Conservation (phyloP, 2,797 vertebrate species). For the Picus viridis region DNA sequence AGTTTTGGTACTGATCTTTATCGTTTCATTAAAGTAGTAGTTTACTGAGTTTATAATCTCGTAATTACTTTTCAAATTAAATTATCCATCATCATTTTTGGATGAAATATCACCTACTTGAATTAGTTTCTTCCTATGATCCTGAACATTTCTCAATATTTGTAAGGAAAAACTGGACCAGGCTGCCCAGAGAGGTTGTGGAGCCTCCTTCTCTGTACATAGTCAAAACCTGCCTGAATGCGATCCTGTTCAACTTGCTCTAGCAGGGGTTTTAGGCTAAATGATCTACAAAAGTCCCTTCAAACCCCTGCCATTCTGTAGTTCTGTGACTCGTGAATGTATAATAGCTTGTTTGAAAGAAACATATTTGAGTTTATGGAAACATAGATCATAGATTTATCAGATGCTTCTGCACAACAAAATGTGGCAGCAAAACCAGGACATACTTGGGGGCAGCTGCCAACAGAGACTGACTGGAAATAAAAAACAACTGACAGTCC, state of each 20-base stretch:
- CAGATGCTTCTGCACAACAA: neutral
- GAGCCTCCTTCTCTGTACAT: no score
- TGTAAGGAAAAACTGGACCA: no score
- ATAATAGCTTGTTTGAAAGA: neutral
- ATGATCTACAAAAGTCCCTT: neutral
- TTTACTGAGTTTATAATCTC: neutral
- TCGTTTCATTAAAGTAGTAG: neutral
- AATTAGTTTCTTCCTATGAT: neutral
- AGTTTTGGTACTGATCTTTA: neutral
- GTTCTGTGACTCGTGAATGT: neutral
- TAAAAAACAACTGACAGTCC: neutral
- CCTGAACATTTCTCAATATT: neutral
- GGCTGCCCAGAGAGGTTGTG: no score
- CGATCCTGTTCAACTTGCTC: neutral
- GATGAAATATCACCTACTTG: neutral
- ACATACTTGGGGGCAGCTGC: neutral
- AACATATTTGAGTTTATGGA: neutral
- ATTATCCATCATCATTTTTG: neutral
- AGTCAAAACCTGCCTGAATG: no score
- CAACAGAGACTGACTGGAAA: neutral
- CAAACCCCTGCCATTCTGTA: neutral
- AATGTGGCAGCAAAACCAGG: neutral
- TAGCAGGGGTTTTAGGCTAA: neutral
- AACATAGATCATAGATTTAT: neutral
- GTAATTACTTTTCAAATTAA: neutral